These are phyloP conservation scores for Tridacna gigas DNA, from an alignment of 2,888 invertebrate species.

Conservation along the genomic window DNA sequence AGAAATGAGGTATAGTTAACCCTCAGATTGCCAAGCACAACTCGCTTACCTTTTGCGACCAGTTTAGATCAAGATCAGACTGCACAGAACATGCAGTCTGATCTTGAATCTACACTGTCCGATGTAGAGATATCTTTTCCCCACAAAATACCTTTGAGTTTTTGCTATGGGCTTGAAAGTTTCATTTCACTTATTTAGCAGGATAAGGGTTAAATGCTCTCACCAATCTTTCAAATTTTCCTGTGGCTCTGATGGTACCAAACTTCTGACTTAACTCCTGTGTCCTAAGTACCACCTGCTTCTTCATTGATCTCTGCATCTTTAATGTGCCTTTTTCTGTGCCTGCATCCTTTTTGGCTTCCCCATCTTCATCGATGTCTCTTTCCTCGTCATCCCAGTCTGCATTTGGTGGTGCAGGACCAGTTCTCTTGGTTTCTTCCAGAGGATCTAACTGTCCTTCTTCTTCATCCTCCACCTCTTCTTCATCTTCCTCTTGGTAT, in stretches of 20 bases:
- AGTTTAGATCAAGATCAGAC: too few relatives aligned
- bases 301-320: conserved; percentile 25
- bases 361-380: conserved; percentile 41
- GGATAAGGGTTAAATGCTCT: too few relatives aligned
- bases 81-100: too few relatives aligned
- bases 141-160: too few relatives aligned
- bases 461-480: conserved; percentile 52
- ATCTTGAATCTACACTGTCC: too few relatives aligned
- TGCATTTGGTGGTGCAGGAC: conserved; percentile 8
- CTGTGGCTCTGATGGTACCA: conserved; percentile 71
- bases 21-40: too few relatives aligned
- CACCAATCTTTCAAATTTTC: conserved; percentile 73
- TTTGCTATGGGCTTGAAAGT: too few relatives aligned
- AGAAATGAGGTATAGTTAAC: too few relatives aligned
- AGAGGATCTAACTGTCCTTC: conserved; percentile 12
- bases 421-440: conserved; percentile 32
- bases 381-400: conserved; percentile 56
- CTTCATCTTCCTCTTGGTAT: conserved; percentile 60
- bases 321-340: conserved; percentile 56
- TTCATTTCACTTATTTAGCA: too few relatives aligned
- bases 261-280: conserved; percentile 70
- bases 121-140: too few relatives aligned
- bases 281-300: conserved; percentile 58
- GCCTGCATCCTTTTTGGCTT: conserved; percentile 58
- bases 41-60: too few relatives aligned